Conservation (phyloP, 2,888 invertebrate genomes). For the Drosophila kokeensis region DNA sequence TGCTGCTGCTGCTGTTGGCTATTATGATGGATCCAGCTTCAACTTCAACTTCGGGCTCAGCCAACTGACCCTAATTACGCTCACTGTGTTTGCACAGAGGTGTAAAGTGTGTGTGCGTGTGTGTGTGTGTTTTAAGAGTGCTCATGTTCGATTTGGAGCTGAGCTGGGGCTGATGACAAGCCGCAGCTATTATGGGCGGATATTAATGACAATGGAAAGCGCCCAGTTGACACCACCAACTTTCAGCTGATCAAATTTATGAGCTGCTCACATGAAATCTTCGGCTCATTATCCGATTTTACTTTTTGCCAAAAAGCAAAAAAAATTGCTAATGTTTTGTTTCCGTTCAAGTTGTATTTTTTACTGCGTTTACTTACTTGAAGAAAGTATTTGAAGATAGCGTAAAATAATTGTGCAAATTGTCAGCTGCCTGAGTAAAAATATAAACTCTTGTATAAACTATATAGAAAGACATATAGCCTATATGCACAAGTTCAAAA, state of each 20-base stretch:
- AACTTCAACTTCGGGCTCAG: constrained; percentile 29
- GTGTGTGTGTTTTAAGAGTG: constrained; percentile 3
- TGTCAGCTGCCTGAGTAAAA: not conserved
- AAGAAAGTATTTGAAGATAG: not conserved
- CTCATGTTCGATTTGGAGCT: constrained; percentile 5
- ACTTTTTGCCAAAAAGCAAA: constrained; percentile 5
- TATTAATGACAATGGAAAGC: constrained; percentile 66
- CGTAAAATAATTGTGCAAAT: not conserved
- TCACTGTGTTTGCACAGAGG: constrained; percentile 27
- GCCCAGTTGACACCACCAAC: constrained; percentile 60
- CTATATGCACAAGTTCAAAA: not conserved
- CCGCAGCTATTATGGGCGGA: constrained; percentile 49
- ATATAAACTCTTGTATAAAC: too few species aligned
- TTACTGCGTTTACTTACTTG: not conserved
- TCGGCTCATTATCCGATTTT: constrained; percentile 9
- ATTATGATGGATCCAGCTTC: constrained; percentile 25
- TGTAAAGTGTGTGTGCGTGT: not conserved
- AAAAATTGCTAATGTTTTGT: not conserved
- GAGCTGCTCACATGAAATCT: constrained; percentile 5
- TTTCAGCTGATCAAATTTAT: constrained; percentile 53
- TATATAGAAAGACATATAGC: not conserved
- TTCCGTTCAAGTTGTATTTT: constrained; percentile 13
- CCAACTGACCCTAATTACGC: constrained; percentile 71
- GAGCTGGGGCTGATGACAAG: constrained; percentile 45
- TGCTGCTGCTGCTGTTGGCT: constrained; percentile 3